Base-by-base conservation (phyloP, 2,113 vertebrate species). In the human (Homo sapiens) region DNA sequence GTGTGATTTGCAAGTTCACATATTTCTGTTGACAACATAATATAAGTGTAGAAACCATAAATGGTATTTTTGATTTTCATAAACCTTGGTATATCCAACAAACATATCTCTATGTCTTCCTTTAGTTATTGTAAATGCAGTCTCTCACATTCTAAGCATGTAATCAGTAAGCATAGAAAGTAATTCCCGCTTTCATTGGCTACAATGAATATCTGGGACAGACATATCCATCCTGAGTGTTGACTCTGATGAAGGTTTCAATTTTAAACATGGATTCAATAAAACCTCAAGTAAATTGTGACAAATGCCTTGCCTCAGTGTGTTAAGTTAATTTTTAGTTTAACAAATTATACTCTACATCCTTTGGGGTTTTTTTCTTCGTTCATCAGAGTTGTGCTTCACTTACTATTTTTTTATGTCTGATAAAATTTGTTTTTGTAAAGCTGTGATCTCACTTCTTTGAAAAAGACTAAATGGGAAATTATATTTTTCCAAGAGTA, bases 21-120 rank as follows among this genome's bases (percentile, higher is more conserved):
- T 84, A 87, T 94, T 98, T 89, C 96, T 92, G 23, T 81, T 95
- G 96, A 97, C 79, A 95, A 27, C 80, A 91, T 94, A 95, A 27
- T 76, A 91, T 94, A 91, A 96, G 40, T 89, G 7, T 66, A 88
- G 57, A 96, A 96, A 14, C 78, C 70, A 72, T 89, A 92, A 94
- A 89, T 55, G 89, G 59, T 84, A 90, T 84, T 93, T 96, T 87
- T 76, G 85, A 45, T 68, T 94, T 93, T 96, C 81, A 93, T 38
- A 93, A 91, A 73, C 32, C 57, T 93, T 96, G 88, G 38, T 89
- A 72, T 76, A 87, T 76, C 61, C 89, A 96, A 78, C 57, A 93
- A 94, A 87, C 4, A 55, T 32, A 79, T 57, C 16, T 94, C 68
- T 93, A 6, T 57, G 40, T 81, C 70, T 94, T 70, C 40, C 20